phyloP scores from a whole-genome alignment of 2,797 vertebrate genomes.

The Falco peregrinus region DNA sequence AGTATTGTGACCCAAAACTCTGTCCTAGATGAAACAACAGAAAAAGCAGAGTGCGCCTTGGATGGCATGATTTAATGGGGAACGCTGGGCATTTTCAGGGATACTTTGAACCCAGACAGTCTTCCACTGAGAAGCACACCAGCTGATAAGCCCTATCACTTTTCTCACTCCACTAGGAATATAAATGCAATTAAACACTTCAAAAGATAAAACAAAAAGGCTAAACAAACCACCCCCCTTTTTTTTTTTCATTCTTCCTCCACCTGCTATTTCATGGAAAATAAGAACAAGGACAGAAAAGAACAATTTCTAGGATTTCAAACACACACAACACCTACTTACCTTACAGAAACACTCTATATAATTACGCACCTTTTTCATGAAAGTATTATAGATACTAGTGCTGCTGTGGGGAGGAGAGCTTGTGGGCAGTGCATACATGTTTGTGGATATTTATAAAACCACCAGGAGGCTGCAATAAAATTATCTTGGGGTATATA shows the following conservation, averaged over 20 bases:
- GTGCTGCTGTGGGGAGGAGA: constrained; percentile 12
- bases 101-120: background rate
- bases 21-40: background rate
- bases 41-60: fast-evolving
- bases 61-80: background rate
- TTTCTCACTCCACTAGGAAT: background rate
- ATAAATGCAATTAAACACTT: background rate
- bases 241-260: background rate
- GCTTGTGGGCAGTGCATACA: background rate
- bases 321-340: background rate
- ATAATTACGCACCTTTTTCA: background rate
- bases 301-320: background rate
- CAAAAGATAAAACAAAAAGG: background rate
- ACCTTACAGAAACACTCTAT: background rate
- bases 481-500: constrained; percentile 8
- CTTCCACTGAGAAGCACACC: fast-evolving
- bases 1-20: background rate
- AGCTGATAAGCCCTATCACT: background rate
- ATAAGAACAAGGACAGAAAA: background rate
- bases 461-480: constrained; percentile 34
- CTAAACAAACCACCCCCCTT: background rate
- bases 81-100: background rate
- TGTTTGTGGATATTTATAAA: constrained; percentile 35
- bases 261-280: background rate
- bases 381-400: background rate